A percentile compares a stretch with the other conserved stretches of the same genome.
Conservation (phyloP, 2,888 invertebrate genomes). For the Coleophora flavipennella region DNA sequence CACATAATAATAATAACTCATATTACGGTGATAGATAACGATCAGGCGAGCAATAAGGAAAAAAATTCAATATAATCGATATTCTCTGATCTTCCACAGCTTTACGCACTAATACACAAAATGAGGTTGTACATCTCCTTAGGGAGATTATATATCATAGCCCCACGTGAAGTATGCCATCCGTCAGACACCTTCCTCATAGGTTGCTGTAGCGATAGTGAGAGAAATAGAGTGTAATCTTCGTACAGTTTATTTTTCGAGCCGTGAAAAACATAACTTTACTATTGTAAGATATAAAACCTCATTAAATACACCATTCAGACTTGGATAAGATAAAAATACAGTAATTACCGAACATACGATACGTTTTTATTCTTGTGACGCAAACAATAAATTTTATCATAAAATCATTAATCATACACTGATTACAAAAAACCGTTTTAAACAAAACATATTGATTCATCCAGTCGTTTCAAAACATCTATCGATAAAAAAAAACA, state of each 20-base stretch:
- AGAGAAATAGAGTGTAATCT: too few relatives aligned
- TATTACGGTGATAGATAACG: slow-evolving; percentile 39
- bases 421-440: neutral
- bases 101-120: slow-evolving; percentile 29
- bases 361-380: slow-evolving; percentile 12
- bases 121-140: too few relatives aligned
- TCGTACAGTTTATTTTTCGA: too few relatives aligned
- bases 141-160: too few relatives aligned
- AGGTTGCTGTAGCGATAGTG: too few relatives aligned
- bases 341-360: slow-evolving; percentile 2
- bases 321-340: slow-evolving; percentile 11
- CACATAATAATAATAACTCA: slow-evolving; percentile 33
- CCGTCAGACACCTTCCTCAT: too few relatives aligned
- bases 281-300: too few relatives aligned
- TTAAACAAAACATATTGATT: slow-evolving; percentile 8
- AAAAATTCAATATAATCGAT: slow-evolving; percentile 19
- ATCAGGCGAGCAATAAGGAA: slow-evolving; percentile 58
- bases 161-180: too few relatives aligned
- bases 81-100: slow-evolving; percentile 25
- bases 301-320: slow-evolving; percentile 9
- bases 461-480: slow-evolving; percentile 19
- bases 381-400: slow-evolving; percentile 27
- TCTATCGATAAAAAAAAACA: slow-evolving; percentile 8
- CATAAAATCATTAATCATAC: neutral
- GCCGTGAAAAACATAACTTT: too few relatives aligned